Evolutionary conservation across 2,797 vertebrate species (phyloP).

Genomic region (Poeciliopsis gracilis): DNA sequence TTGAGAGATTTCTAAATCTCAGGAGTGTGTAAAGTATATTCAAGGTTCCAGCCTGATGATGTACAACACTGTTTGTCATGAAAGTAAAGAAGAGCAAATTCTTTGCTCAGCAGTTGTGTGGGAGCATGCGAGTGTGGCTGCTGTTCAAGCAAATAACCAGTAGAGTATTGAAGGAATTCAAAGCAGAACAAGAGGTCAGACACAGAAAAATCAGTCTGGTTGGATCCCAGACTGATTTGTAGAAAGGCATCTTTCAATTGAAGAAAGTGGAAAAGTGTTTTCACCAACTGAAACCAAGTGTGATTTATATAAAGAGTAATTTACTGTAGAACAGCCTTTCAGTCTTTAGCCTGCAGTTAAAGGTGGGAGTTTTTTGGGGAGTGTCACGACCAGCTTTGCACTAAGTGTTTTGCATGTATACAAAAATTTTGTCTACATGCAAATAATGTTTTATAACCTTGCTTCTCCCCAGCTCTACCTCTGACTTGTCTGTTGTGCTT

Average conservation of each 20-base stretch:
- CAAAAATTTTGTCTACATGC: too few species aligned
- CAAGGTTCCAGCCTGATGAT: constrained; percentile 48
- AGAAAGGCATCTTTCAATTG: neutral
- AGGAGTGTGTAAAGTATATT: constrained; percentile 54
- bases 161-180: constrained; percentile 5
- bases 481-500: neutral
- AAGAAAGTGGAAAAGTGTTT: neutral
- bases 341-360: neutral
- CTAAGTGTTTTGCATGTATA: too few species aligned
- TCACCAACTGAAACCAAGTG: neutral
- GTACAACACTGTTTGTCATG: constrained; percentile 52
- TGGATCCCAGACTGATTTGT: neutral
- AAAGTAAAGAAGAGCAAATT: constrained; percentile 52
- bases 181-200: neutral
- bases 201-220: neutral
- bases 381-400: neutral
- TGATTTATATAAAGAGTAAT: neutral
- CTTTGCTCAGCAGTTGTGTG: constrained; percentile 58
- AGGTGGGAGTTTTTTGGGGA: neutral
- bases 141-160: constrained; percentile 25
- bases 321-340: neutral
- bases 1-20: constrained; percentile 55
- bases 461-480: neutral
- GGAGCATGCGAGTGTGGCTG: constrained; percentile 10
- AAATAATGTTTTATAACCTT: too few species aligned